phyloP scores from a whole-genome alignment of 1,140 invertebrate genomes.

The Drosophila melanogaster region Release_6_plus_ISO1_MT NT_037436.4:22658501-22659000 shows the following conservation, averaged over 20 bases:
- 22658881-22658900: conserved; percentile 14
- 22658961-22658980: not conserved
- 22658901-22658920: conserved; percentile 48
- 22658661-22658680: conserved; percentile 80
- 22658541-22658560: conserved; percentile 80
- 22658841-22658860: conserved; percentile 10
- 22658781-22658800: conserved; percentile 48
- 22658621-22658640: conserved; percentile 68
- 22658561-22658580: conserved; percentile 56
- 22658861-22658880: conserved; percentile 13
- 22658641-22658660: conserved; percentile 76
- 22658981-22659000: conserved; percentile 56
- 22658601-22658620: not conserved
- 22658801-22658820: conserved; percentile 32
- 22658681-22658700: conserved; percentile 47
- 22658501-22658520: not conserved
- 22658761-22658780: conserved; percentile 57
- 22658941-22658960: conserved; percentile 4
- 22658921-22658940: conserved; percentile 31
- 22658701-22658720: conserved; percentile 29
- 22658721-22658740: conserved; percentile 35
- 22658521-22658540: conserved; percentile 3
- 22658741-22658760: conserved; percentile 42
- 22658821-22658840: conserved; percentile 20
- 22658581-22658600: conserved; percentile 11